Evolutionary conservation across 1,140 invertebrate species (phyloP), one percentile per base, ranked within the genome.

Genomic region (Lordiphosa stackelbergi): DNA sequence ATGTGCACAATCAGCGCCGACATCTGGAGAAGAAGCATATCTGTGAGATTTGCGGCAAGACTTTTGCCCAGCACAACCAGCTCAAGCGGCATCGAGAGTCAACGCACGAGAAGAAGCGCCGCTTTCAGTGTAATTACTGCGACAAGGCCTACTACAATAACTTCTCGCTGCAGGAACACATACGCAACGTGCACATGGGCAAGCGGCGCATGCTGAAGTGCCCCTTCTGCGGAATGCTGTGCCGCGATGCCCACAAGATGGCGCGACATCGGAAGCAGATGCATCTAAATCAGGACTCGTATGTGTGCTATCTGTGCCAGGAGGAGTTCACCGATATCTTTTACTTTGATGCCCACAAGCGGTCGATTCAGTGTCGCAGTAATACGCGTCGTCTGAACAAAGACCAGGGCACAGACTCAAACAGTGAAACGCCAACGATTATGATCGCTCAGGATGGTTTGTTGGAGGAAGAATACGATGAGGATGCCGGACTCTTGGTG

Each of bases 101-200:
- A 4, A 86, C 79, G 31, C 85, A 86, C 53, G 85, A 86, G 31
- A 86, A 86, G 48, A 86, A 85, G 47, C 69, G 85, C 0, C 70
- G 85, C n/a, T 85, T 78, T 24, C 62, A 74, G 48, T 86, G 85
- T 40, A 45, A 65, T 1, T 62, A 78, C 34, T 86, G 85, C 49
- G 77, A 77, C 54, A 86, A 86, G 57, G 79, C 85, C 7, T 86
- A 86, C 43, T 86, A 86, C 24, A 86, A 86, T 49, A 86, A 86
- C 10, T 86, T 86, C 42, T 83, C 79, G 2, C 59, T 86, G 24
- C 72, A 86, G 43, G 85, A 86, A 58, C 85, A 86, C 47, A 78
- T 86, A n/a, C 75, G 85, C 5, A 83, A 83, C 24, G 85, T 86
- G 4, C 85, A 86, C 36, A 86, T 85, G 85, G 85, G 85, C 24